Base-by-base conservation (phyloP, 2,888 invertebrate genomes). In the Aphodius granarius region DNA sequence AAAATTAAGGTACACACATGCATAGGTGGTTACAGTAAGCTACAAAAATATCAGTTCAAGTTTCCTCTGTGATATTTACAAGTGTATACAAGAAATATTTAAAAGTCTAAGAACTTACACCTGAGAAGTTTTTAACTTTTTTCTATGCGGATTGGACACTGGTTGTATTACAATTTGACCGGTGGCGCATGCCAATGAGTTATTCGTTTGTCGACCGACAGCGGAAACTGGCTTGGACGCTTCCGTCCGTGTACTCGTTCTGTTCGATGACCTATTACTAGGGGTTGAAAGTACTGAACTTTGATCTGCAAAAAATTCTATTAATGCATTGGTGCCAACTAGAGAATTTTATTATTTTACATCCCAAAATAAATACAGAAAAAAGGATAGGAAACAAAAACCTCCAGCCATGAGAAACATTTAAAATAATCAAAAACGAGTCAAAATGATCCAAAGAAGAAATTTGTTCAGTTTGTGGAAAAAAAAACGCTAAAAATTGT, bases 151-250 rank as follows among this genome's bases (percentile, higher is more conserved):
- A 81, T 84, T 86, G 3, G 84, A 80, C 16, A 85, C 80, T 0
- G 89, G 88, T 78, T 89, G 93, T 85, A 95, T 94, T 75, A 95
- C 90, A 79, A 95, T 94, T 85, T 95, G 94, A 22, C 95, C 95
- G 2, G 95, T 94, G 72, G 94, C 93, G 13, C 94, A 94, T 0
- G 95, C 94, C 71, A 96, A 88, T 0, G 95, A 95, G 86, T 95
- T 95, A 84, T 96, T 96, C 9, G 95, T 96, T 87, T 95, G 95
- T 77, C 95, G 89, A 73, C 95, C 95, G 21, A 90, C 86, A 2
- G 90, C 88, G 80, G 83, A 81, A 19, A 75, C 75, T 76, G 74
- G 74, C 66, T 76, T 43, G 62, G 73, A 65, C 63, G 63, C 63
- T 18, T 76, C 75, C 18, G 78, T 66, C 63, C 66, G 62, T 43